Base-by-base conservation (phyloP, 1,140 invertebrate genomes). In the Drosophila kikkawai region DNA sequence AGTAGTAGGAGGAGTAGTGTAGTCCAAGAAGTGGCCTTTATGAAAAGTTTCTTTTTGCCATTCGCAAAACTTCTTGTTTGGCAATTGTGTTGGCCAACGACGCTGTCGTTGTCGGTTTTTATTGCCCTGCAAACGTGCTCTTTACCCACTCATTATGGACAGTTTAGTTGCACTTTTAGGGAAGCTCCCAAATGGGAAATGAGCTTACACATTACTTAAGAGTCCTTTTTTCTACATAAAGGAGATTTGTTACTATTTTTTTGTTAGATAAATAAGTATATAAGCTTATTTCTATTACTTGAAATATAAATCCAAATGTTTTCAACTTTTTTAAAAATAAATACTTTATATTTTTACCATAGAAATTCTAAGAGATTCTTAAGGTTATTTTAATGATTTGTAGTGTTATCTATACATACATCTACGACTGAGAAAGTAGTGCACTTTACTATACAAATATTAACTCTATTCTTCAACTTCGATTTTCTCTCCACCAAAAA, bases 131-230 rank as follows among this genome's bases (percentile, higher is more conserved):
- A 86, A 86, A 86, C 84, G 79, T 76, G 75, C 66, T 82, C 70
- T 87, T 87, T 71, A 82, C 63, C 83, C 83, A 85, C 79, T 85
- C 82, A 85, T 85, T 86, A 87, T 81, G 74, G 67, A 66, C 66
- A 76, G 66, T 76, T 83, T 80, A 76, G 76, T 67, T 83, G 65
- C 56, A 79, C 55, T 82, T 83, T 41, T 26, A 29, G 53, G 41
- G 32, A 12, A 17, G 5, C 17, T 41, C 34, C 51, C 29, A 41
- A 56, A 73, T 39, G 41, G 15, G 6, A 55, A 61, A 39, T 60
- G 17, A 71, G 37, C 34, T 39, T 32, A 11, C 47, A 39, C n/a
- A 51, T 17, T 39, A 15, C 45, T 37, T 29, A 22, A 22, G 17
- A 48, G 39, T 63, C 2, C 7, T 8, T 26, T n/a, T 1, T 9